Evolutionary conservation across 2,888 invertebrate species (phyloP), one percentile per base, ranked within the genome.

Genomic region (Clepsis dumicolana): DNA sequence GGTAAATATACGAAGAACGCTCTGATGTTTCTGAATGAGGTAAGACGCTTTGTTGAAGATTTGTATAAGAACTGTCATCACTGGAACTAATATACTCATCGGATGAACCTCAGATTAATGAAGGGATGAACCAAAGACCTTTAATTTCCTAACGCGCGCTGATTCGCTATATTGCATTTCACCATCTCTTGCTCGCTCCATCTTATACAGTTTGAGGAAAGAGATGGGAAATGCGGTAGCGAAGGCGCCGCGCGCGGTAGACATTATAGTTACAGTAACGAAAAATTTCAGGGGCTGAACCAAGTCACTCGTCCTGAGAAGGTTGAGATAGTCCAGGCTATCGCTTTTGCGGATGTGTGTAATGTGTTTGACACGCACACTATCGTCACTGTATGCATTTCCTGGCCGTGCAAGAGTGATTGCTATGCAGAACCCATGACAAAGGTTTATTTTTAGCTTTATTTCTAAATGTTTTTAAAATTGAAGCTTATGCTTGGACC

Each of bases 1-100:
- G 84, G 86, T 7, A 74, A 65, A 21, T 90, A 92, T 70, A 83
- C 86, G 10, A 89, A 80, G 71, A 85, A 88, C 64, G 88, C 92
- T 5, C 80, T 93, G 21, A 75, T 80, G 72, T 92, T 93, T 83
- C 81, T 93, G 53, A 89, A 87, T 75, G 88, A 91, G 80, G 91
- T 89, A 72, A 61, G 32, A 64, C 35, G 54, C 0, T 35, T 12
- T 8, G 29, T 29, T 29, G 29, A 29, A 29, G 4, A 29, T 29
- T 29, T 29, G 5, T 29, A 29, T 29, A 7, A n/a, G n/a, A n/a
- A n/a, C 8, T 29, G 8, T 29, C 29, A 29, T 29, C 8, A 29
- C 2, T 7, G 8, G 29, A 29, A 29, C 29, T 29, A 29, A n/a
- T n/a, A n/a, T n/a, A n/a, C n/a, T n/a, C n/a, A n/a, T n/a, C n/a